A percentile compares a stretch with the other conserved stretches of the same genome.
phyloP scores from a whole-genome alignment of 1,140 invertebrate species.

The Chlorops oryzae region DNA sequence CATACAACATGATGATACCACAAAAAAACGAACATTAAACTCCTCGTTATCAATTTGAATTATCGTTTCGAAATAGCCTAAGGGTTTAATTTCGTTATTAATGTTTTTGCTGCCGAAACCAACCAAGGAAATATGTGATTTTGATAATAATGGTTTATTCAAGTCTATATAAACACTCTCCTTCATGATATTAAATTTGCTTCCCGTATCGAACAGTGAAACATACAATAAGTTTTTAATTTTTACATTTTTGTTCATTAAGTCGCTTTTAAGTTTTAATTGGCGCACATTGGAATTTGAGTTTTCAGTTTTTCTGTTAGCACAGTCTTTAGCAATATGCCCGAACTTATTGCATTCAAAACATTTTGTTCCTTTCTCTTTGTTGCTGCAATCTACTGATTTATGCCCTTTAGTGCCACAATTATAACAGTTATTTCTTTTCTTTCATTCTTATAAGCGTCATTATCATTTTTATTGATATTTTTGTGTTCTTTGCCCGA shows the following conservation, averaged over 20 bases:
- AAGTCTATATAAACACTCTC: neutral
- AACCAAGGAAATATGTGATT: neutral
- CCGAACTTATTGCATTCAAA: too few relatives aligned
- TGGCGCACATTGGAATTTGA: neutral
- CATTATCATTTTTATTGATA: neutral
- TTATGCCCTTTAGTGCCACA: neutral
- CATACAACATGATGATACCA: neutral
- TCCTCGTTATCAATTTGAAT: constrained; percentile 3
- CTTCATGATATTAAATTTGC: constrained; percentile 3
- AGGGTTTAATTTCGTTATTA: neutral
- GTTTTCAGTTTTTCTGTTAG: neutral
- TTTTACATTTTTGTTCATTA: neutral
- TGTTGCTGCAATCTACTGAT: neutral
- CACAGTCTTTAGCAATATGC: neutral
- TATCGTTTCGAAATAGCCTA: neutral
- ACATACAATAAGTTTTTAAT: neutral
- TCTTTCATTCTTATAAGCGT: neutral
- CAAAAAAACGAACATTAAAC: neutral
- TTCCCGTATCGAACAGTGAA: constrained; percentile 7
- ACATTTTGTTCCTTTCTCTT: neutral
- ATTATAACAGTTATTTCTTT: neutral
- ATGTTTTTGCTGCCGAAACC: neutral
- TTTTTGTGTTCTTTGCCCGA: neutral
- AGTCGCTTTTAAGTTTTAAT: too few relatives aligned
- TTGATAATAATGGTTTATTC: neutral